A percentile compares a stretch with the other conserved stretches of the same genome.
Evolutionary conservation across 2,113 vertebrate genomes (phyloP).

Genomic region (Rostratula benghalensis): DNA sequence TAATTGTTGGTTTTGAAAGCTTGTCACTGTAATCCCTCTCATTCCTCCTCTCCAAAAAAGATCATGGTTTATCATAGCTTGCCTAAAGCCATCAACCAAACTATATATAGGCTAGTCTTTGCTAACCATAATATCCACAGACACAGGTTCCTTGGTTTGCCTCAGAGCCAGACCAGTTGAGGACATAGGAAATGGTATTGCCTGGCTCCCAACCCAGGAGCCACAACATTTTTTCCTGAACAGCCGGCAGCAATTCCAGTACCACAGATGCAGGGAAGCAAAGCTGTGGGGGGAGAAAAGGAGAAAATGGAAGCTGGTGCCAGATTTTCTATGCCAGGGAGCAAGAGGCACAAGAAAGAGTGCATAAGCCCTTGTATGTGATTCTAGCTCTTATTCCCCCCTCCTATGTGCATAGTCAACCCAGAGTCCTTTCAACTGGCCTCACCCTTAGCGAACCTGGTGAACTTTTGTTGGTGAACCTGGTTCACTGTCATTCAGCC

Average conservation of each 20-base stretch:
- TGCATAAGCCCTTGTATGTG: background rate
- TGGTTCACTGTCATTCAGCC: background rate
- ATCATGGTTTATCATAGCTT: slow-evolving; percentile 26
- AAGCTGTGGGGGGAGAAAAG: background rate
- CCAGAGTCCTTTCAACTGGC: background rate
- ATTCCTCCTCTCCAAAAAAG: slow-evolving; percentile 30
- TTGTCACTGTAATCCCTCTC: slow-evolving; percentile 48
- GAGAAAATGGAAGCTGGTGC: background rate
- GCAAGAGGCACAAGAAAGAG: background rate
- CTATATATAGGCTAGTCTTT: slow-evolving; percentile 46
- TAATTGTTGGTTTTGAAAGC: slow-evolving; percentile 57
- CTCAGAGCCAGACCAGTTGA: slow-evolving; percentile 21
- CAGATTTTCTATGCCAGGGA: background rate
- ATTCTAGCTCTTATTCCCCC: background rate
- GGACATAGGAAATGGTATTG: slow-evolving; percentile 11
- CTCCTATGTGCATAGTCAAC: background rate
- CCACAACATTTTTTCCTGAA: slow-evolving; percentile 53
- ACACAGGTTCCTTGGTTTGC: slow-evolving; percentile 59
- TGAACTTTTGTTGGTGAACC: background rate
- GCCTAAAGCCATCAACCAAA: slow-evolving; percentile 26
- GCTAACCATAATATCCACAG: slow-evolving; percentile 29
- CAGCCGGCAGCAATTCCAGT: slow-evolving; percentile 14
- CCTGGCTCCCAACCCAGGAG: background rate
- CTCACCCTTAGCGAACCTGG: background rate
- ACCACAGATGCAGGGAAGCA: background rate